Evolutionary conservation across 1,140 invertebrate genomes (phyloP).

Genomic region (Drosophila teissieri): DNA sequence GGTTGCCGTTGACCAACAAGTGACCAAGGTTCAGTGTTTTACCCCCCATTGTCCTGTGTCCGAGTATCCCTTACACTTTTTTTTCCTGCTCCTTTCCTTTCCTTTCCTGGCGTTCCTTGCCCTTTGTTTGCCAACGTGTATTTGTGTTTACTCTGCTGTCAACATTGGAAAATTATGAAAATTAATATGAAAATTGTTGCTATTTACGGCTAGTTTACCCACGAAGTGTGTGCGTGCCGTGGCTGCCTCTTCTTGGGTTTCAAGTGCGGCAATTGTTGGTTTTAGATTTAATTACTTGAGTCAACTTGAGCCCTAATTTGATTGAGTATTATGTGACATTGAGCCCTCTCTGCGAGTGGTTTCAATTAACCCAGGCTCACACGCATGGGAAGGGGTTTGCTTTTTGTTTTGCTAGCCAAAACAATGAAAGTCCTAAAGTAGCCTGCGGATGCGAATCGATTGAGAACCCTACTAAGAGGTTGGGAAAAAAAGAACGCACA

Average conservation of each 20-base stretch:
- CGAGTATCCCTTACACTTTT: slow-evolving; percentile 71
- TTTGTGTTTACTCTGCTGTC: slow-evolving; percentile 75
- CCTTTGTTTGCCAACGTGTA: slow-evolving; percentile 69
- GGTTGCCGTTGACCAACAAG: slow-evolving; percentile 76
- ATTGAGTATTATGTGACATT: slow-evolving; percentile 77
- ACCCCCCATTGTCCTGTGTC: slow-evolving; percentile 30
- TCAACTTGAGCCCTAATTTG: slow-evolving; percentile 77
- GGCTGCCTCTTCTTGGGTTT: slow-evolving; percentile 32
- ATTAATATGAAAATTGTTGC: slow-evolving; percentile 82
- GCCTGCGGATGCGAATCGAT: slow-evolving; percentile 58
- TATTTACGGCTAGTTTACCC: slow-evolving; percentile 62
- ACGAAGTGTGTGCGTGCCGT: slow-evolving; percentile 20
- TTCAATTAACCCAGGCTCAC: slow-evolving; percentile 43
- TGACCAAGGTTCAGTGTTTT: slow-evolving; percentile 40
- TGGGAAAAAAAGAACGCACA: slow-evolving; percentile 9
- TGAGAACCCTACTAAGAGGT: slow-evolving; percentile 7
- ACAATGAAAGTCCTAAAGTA: slow-evolving; percentile 31
- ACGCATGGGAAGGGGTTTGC: slow-evolving; percentile 22
- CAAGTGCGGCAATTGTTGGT: slow-evolving; percentile 69
- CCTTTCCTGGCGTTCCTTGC: background rate
- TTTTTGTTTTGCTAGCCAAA: slow-evolving; percentile 34
- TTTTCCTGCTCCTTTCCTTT: slow-evolving; percentile 27
- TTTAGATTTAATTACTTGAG: slow-evolving; percentile 81
- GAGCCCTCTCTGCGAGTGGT: slow-evolving; percentile 32
- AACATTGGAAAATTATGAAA: slow-evolving; percentile 82